Evolutionary conservation across 2,797 vertebrate species (phyloP).

Genomic region (Triplophysa yarkandensis): DNA sequence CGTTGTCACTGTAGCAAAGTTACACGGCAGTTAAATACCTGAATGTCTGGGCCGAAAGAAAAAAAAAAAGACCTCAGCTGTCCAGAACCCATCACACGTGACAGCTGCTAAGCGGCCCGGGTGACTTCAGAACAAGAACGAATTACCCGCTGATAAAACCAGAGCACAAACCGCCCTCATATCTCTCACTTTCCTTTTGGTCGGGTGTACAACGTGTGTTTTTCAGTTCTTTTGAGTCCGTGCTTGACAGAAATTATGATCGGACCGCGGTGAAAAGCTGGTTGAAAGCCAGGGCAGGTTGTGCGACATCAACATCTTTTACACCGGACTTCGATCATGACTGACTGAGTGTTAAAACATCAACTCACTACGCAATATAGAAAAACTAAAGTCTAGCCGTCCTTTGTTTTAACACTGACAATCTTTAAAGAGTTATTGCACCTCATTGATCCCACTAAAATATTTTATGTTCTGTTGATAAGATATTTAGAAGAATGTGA

Average conservation of each 20-base stretch:
- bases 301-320: neutral
- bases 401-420: neutral
- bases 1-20: neutral
- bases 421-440: too few species aligned
- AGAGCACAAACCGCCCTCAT: neutral
- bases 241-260: neutral
- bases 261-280: neutral
- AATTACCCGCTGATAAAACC: conserved; percentile 19
- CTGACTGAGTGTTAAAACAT: neutral
- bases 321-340: neutral
- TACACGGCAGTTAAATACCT: neutral
- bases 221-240: neutral
- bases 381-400: neutral
- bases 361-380: neutral
- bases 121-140: neutral
- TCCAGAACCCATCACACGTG: neutral
- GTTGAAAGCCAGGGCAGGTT: neutral
- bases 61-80: neutral
- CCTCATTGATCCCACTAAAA: too few species aligned
- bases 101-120: conserved; percentile 13
- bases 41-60: neutral
- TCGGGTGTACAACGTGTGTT: neutral
- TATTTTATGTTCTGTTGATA: too few species aligned
- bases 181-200: neutral
- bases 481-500: too few species aligned